These are phyloP conservation scores for Operophtera brumata DNA, from an alignment of 2,888 invertebrate species.

Conservation along the genomic window DNA sequence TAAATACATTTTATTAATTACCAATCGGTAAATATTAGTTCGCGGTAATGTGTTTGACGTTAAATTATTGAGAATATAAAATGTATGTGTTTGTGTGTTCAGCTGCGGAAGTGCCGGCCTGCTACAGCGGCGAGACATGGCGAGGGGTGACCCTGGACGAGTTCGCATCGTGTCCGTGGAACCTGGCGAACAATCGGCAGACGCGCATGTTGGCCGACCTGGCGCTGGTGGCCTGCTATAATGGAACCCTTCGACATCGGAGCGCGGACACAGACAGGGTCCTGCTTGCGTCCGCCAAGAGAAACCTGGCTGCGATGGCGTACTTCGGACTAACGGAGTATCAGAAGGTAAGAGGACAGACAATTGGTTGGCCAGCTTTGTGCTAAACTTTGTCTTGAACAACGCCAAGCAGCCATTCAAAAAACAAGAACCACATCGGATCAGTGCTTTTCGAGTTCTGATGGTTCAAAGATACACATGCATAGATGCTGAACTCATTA, in stretches of 20 bases:
- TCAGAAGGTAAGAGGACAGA: slow-evolving; percentile 86
- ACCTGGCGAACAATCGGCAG: slow-evolving; percentile 97
- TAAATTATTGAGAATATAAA: background rate
- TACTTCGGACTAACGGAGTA: slow-evolving; percentile 98
- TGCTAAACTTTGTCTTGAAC: too few species aligned
- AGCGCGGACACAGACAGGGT: slow-evolving; percentile 88
- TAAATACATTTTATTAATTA: slow-evolving; percentile 11
- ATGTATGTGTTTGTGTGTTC: slow-evolving; percentile 23
- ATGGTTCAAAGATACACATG: too few species aligned
- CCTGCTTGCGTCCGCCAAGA: slow-evolving; percentile 96
- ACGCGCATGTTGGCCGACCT: slow-evolving; percentile 99
- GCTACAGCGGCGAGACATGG: slow-evolving; percentile 91
- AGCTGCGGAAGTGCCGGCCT: slow-evolving; percentile 90
- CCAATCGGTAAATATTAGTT: slow-evolving; percentile 17
- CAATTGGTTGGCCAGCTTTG: too few species aligned
- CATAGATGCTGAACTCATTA: too few species aligned
- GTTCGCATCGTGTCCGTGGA: slow-evolving; percentile 94
- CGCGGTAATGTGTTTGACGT: slow-evolving; percentile 11
- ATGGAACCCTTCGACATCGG: slow-evolving; percentile 86
- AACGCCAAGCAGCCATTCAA: too few species aligned
- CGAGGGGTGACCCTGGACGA: slow-evolving; percentile 93
- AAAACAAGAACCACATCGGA: too few species aligned
- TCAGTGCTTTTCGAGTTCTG: too few species aligned
- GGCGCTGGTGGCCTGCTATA: slow-evolving; percentile 97
- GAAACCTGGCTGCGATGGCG: slow-evolving; percentile 96